Percentiles rank a stretch among this genome's conserved stretches.
phyloP scores from a whole-genome alignment of 2,113 vertebrate species.

The Mus spicilegus region DNA sequence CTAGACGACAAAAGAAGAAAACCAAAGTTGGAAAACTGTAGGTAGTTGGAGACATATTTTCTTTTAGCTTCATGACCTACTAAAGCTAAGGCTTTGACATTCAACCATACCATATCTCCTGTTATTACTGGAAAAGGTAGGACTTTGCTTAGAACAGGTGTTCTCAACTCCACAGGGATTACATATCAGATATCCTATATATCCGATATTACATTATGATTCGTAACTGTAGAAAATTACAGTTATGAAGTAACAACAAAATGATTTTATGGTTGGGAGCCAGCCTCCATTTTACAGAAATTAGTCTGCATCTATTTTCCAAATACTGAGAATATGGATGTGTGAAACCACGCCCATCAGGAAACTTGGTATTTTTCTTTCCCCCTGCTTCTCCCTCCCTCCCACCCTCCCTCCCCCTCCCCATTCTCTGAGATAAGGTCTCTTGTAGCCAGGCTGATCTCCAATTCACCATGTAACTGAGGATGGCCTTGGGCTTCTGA shows the following conservation, averaged over 20 bases:
- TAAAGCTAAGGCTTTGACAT: background rate
- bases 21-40: background rate
- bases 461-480: background rate
- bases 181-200: too few relatives aligned
- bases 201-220: too few relatives aligned
- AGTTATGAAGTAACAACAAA: too few relatives aligned
- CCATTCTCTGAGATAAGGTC: background rate
- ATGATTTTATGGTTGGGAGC: too few relatives aligned
- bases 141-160: background rate
- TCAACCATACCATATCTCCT: background rate
- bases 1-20: background rate
- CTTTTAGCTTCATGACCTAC: background rate
- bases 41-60: background rate
- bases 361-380: background rate
- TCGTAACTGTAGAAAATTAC: too few relatives aligned
- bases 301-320: background rate
- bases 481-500: background rate
- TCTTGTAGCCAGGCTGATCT: background rate
- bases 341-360: background rate
- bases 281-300: too few relatives aligned
- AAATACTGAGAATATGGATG: background rate
- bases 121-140: background rate
- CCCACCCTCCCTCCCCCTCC: fast-evolving
- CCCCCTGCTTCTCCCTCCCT: fast-evolving
- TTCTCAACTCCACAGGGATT: background rate